Evolutionary conservation across 1,140 invertebrate species (phyloP), one percentile per base, ranked within the genome.

Genomic region (Hydropsyche tenuis): DNA sequence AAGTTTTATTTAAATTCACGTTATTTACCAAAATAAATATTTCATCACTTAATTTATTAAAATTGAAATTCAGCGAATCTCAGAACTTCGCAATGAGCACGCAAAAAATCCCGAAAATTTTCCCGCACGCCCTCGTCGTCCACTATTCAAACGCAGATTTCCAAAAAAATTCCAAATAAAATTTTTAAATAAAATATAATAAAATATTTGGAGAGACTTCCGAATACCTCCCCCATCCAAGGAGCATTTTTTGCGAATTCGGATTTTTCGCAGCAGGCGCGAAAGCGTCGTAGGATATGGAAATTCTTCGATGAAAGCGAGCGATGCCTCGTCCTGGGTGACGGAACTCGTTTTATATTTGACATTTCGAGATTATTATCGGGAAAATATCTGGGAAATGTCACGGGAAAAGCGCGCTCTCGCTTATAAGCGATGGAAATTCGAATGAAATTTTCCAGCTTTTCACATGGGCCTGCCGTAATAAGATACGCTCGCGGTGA

Each of bases 301-400:
- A 60, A 60, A 60, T 60, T 25, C 22, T 37, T 37, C 30, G 30
- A 37, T 27, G 23, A 25, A 60, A 25, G 22, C 11, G 22, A 27
- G 23, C 22, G 56, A 60, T 60, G 56, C 9, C 11, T 60, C 20
- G 30, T 37, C 22, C 25, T 60, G 22, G 14, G 20, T 23, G 22
- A 60, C 20, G 23, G 23, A 60, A 60, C 22, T 60, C 56, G 56
- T 60, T 60, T 60, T 60, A 60, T 22, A 60, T 27, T 60, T 60
- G 56, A 60, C 56, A 60, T 60, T 60, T 60, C 23, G 20, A 25
- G 56, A 60, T 60, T 60, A 60, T 60, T 60, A 60, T 60, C 23
- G 56, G 9, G 56, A 60, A 60, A 60, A 60, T 25, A 25, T 25
- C 23, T 27, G 20, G 23, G 56, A 27, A 60, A 60, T 12, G 56